Conservation (phyloP, 2,888 invertebrate species). For the Hypomecis atomaria region DNA sequence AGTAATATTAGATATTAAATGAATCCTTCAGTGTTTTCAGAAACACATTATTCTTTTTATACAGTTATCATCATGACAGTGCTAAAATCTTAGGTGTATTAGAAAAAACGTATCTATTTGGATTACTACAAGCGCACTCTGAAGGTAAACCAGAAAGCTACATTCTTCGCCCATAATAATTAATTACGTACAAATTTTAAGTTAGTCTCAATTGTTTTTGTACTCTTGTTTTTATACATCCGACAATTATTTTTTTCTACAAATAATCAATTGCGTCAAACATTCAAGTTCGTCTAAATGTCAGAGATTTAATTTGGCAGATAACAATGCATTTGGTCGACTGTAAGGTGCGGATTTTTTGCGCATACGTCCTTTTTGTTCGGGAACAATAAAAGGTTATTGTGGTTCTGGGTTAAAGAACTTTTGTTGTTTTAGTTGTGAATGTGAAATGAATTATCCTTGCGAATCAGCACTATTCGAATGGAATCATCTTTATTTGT, state of each 20-base stretch:
- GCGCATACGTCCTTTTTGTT: constrained; percentile 23
- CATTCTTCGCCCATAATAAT: no score
- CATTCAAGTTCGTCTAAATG: constrained; percentile 41
- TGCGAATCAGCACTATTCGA: constrained; percentile 32
- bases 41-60: no score
- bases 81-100: no score
- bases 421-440: constrained; percentile 22
- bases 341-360: constrained; percentile 36
- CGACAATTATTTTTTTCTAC: constrained; percentile 12
- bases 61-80: no score
- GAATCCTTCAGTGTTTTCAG: no score
- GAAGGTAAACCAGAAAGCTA: no score
- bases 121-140: no score
- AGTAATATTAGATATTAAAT: no score
- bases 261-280: constrained; percentile 17
- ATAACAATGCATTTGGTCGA: constrained; percentile 44
- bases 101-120: no score
- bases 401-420: constrained; percentile 29
- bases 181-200: no score
- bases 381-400: constrained; percentile 31
- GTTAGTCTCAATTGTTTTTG: constrained; percentile 16
- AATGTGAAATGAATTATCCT: constrained; percentile 31
- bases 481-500: constrained; percentile 3
- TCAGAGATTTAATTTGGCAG: constrained; percentile 36
- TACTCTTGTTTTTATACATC: background rate